Conservation (phyloP, 1,140 invertebrate species). For the Drusus annulatus region DNA sequence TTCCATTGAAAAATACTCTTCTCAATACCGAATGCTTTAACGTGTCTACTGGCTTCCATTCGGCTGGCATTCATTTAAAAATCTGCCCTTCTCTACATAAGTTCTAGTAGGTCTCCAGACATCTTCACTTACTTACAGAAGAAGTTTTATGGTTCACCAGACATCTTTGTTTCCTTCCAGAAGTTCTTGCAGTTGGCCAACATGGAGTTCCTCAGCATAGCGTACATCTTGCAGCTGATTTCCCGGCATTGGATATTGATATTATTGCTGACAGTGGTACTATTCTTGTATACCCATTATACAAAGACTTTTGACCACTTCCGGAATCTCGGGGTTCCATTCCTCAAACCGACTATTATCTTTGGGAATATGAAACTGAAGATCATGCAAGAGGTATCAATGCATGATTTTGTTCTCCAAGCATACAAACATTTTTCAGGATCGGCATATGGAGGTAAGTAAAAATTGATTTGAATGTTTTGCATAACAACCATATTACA, state of each 20-base stretch:
- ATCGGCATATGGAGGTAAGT: slow-evolving; percentile 66
- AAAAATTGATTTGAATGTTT: background rate
- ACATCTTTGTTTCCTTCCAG: too few species aligned
- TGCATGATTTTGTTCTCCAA: slow-evolving; percentile 67
- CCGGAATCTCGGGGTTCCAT: slow-evolving; percentile 64
- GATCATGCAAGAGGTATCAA: slow-evolving; percentile 64
- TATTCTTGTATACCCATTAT: slow-evolving; percentile 65
- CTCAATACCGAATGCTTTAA: too few species aligned
- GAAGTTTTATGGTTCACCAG: too few species aligned
- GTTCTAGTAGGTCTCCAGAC: too few species aligned
- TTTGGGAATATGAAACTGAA: slow-evolving; percentile 67
- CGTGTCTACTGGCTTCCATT: too few species aligned
- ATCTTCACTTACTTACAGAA: too few species aligned
- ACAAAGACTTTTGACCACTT: slow-evolving; percentile 66
- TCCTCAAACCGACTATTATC: slow-evolving; percentile 65
- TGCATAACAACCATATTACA: too few species aligned
- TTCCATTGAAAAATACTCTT: too few species aligned
- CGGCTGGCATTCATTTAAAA: too few species aligned
- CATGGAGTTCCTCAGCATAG: slow-evolving; percentile 44
- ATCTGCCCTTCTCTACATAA: too few species aligned
- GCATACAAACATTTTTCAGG: slow-evolving; percentile 68
- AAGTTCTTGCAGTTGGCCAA: background rate
- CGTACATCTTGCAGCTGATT: slow-evolving; percentile 57
- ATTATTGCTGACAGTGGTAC: slow-evolving; percentile 61
- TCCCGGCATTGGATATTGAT: slow-evolving; percentile 64